Percentiles rank a stretch among this genome's conserved stretches.
Conservation (phyloP, 2,888 invertebrate species). For the Caenorhabditis panamensis region DNA sequence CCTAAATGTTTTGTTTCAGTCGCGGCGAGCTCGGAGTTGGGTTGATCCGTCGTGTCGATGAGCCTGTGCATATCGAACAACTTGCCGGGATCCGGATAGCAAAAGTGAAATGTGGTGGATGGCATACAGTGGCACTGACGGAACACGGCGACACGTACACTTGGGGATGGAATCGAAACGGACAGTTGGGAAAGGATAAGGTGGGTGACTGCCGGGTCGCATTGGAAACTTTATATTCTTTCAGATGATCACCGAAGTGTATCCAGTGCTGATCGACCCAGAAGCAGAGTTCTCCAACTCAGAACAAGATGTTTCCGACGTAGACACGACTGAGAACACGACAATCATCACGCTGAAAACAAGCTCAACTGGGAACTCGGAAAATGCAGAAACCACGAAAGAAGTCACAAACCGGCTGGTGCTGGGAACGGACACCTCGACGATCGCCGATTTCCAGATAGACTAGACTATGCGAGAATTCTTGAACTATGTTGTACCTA, state of each 20-base stretch:
- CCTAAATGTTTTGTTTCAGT: slow-evolving; percentile 19
- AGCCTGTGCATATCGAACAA: slow-evolving; percentile 53
- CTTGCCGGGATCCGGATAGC: slow-evolving; percentile 46
- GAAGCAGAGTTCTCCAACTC: background rate
- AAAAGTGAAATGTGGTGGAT: slow-evolving; percentile 51
- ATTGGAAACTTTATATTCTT: too few relatives aligned
- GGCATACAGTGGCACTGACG: slow-evolving; percentile 50
- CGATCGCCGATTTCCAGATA: slow-evolving; percentile 21
- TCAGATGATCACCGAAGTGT: slow-evolving; percentile 39
- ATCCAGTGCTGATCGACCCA: slow-evolving; percentile 32
- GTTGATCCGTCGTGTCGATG: slow-evolving; percentile 39
- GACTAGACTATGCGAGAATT: slow-evolving; percentile 42
- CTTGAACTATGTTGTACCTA: background rate
- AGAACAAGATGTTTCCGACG: slow-evolving; percentile 6
- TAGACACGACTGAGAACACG: background rate
- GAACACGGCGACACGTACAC: slow-evolving; percentile 39
- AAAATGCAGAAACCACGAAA: too few relatives aligned
- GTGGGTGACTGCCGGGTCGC: too few relatives aligned
- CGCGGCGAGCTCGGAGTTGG: slow-evolving; percentile 60
- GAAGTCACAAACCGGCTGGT: background rate
- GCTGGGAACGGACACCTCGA: slow-evolving; percentile 9
- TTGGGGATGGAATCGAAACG: slow-evolving; percentile 61
- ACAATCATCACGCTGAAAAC: slow-evolving; percentile 6
- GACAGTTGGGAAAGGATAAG: slow-evolving; percentile 50
- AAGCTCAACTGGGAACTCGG: too few relatives aligned